A percentile compares a stretch with the other conserved stretches of the same genome.
Conservation (phyloP, 2,113 vertebrate species). For the Dermatemys mawii region DNA sequence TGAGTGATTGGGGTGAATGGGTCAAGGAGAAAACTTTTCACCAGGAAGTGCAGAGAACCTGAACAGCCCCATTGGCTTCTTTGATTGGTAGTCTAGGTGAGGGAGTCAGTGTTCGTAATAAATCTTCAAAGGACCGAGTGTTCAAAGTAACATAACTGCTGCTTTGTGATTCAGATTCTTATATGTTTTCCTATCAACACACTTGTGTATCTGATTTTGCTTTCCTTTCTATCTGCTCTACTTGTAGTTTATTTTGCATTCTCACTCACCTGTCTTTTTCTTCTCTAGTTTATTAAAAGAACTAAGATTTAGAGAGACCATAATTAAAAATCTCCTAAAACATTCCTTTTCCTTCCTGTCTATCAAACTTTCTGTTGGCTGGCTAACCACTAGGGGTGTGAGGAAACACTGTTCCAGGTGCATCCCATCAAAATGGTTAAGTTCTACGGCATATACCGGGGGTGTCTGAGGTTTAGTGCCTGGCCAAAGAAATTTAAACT, state of each 20-base stretch:
- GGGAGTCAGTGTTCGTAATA: not conserved
- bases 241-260: not conserved
- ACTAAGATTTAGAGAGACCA: not conserved
- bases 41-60: not conserved
- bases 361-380: not conserved
- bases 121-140: not conserved
- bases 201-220: not conserved
- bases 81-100: not conserved
- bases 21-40: not conserved
- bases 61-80: not conserved
- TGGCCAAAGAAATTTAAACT: not conserved
- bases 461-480: not conserved
- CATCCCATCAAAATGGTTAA: not conserved
- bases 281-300: not conserved
- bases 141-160: slow-evolving; percentile 6
- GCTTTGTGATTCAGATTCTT: not conserved
- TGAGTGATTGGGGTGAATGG: no score
- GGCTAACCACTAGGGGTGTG: not conserved
- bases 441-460: not conserved
- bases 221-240: not conserved
- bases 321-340: slow-evolving; percentile 17
- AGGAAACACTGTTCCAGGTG: not conserved
- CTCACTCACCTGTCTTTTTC: not conserved
- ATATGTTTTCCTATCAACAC: not conserved
- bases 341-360: slow-evolving; percentile 1